Percentiles rank a stretch among this genome's conserved stretches.
phyloP scores from a whole-genome alignment of 2,797 vertebrate species.

The Tadarida brasiliensis region DNA sequence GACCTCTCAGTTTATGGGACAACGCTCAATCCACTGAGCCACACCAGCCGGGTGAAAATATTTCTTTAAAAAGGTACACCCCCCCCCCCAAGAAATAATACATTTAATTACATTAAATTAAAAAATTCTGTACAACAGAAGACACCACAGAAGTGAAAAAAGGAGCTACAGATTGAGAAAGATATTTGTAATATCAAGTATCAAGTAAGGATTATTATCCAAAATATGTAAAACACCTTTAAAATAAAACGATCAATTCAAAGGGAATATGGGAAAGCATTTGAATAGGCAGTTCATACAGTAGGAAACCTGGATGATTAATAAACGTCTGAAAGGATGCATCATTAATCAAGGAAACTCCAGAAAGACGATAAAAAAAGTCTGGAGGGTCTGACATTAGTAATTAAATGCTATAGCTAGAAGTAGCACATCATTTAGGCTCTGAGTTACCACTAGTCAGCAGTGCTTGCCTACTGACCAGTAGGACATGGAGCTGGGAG shows the following conservation, averaged over 20 bases:
- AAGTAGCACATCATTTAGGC: neutral
- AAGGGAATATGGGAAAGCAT: constrained; percentile 44
- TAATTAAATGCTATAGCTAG: neutral
- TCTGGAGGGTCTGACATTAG: neutral
- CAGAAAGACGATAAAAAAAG: neutral
- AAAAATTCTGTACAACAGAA: constrained; percentile 8
- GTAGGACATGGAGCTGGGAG: neutral
- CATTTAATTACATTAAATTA: constrained; percentile 32
- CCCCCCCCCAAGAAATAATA: neutral
- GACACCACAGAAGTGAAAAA: neutral
- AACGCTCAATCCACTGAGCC: no score
- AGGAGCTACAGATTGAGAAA: constrained; percentile 5
- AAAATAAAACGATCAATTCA: neutral
- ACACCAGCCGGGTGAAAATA: no score
- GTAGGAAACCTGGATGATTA: neutral
- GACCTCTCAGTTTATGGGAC: no score
- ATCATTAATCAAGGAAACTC: neutral
- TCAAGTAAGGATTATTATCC: neutral
- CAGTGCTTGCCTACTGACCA: neutral
- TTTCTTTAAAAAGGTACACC: neutral
- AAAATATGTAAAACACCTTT: constrained; percentile 47
- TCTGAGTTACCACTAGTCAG: neutral
- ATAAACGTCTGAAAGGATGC: neutral
- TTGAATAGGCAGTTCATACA: constrained; percentile 16
- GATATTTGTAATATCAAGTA: neutral